These are phyloP conservation scores for Nycticryphes semicollaris DNA, from an alignment of 2,113 vertebrate genomes.

Conservation along the genomic window DNA sequence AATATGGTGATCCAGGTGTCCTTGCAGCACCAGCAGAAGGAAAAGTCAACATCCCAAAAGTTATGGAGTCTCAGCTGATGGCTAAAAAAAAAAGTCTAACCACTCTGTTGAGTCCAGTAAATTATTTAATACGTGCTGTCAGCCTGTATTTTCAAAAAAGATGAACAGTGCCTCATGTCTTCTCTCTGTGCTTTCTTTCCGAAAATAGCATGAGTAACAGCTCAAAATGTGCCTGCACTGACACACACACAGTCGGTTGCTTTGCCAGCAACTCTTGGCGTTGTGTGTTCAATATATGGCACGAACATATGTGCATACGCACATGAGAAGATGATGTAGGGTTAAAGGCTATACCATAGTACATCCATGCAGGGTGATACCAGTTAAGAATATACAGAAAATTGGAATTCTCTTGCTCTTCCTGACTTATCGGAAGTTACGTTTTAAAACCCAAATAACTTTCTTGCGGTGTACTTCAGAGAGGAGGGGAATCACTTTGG, in stretches of 20 bases:
- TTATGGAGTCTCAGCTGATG: not conserved
- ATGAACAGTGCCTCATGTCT: not conserved
- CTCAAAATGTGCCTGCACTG: not conserved
- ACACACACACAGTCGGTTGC: not conserved
- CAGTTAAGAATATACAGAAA: not conserved
- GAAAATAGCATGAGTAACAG: not conserved
- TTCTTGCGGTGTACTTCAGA: not conserved
- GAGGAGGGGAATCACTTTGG: not conserved
- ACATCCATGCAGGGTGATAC: not conserved
- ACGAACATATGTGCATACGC: fast-evolving
- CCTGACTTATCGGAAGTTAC: not conserved
- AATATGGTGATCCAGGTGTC: not conserved
- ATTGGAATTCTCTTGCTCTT: not conserved
- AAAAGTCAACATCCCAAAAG: not conserved
- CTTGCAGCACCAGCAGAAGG: not conserved
- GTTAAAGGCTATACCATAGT: not conserved
- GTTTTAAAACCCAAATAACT: not conserved
- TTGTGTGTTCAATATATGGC: not conserved
- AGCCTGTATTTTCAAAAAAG: not conserved
- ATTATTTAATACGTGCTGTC: not conserved
- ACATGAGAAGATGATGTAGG: not conserved
- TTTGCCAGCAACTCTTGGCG: not conserved
- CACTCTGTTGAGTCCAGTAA: not conserved
- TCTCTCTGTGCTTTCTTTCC: not conserved
- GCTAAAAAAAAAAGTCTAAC: not conserved